phyloP scores from a whole-genome alignment of 2,113 vertebrate species.

The Prolemur simus region DNA sequence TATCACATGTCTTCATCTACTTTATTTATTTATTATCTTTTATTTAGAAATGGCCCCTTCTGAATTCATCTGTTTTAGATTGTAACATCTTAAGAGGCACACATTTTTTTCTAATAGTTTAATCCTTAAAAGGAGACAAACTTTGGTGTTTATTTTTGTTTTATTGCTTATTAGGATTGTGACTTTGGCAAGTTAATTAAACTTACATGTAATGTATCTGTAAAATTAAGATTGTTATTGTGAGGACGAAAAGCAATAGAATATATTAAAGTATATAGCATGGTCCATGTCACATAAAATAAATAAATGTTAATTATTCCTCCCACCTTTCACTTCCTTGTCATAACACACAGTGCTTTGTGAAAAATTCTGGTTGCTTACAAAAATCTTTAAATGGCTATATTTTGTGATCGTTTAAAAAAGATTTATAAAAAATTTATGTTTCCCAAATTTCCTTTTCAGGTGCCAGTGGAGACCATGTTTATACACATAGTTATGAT shows the following conservation, averaged over 20 bases:
- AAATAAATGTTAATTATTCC: slow-evolving; percentile 6
- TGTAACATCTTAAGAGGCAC: neutral
- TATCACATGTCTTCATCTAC: neutral
- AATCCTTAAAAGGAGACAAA: neutral
- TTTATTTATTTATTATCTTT: neutral
- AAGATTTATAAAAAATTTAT: neutral
- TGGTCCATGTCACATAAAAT: neutral
- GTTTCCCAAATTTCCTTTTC: slow-evolving; percentile 22
- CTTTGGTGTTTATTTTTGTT: slow-evolving; percentile 35
- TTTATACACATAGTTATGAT: slow-evolving; percentile 90
- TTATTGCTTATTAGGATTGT: neutral
- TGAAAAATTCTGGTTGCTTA: neutral
- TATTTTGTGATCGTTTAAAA: slow-evolving; percentile 38
- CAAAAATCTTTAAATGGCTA: neutral
- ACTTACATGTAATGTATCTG: neutral
- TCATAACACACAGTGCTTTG: neutral
- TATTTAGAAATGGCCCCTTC: too few relatives aligned
- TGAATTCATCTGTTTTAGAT: neutral
- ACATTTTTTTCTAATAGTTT: neutral
- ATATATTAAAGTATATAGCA: neutral
- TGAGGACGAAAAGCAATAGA: neutral
- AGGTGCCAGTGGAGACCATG: slow-evolving; percentile 94
- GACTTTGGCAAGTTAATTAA: slow-evolving; percentile 7
- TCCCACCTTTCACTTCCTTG: neutral
- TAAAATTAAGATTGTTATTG: neutral